These are phyloP conservation scores for Chunga burmeisteri DNA, from an alignment of 2,113 vertebrate species.

Conservation along the genomic window DNA sequence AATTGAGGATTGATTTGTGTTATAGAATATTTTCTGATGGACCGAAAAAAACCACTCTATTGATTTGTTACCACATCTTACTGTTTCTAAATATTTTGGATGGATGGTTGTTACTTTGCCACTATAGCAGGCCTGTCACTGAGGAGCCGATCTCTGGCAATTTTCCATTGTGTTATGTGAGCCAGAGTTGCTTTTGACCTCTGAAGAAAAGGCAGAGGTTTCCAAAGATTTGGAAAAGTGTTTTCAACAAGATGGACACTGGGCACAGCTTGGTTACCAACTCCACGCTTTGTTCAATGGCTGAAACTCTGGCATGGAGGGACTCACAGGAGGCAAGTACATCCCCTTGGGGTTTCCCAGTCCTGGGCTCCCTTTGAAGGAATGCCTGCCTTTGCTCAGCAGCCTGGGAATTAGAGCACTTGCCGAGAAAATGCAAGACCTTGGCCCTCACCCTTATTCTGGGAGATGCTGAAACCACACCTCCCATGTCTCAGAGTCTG, in stretches of 20 bases:
- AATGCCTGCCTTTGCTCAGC: neutral
- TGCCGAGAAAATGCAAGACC: neutral
- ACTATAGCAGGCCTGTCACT: neutral
- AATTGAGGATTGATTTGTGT: neutral
- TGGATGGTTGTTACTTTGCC: neutral
- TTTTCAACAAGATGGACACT: neutral
- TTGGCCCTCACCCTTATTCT: neutral
- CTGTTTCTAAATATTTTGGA: neutral
- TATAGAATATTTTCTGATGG: neutral
- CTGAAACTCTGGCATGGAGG: neutral
- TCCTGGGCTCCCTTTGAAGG: neutral
- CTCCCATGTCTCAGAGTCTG: neutral
- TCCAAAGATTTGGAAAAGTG: neutral
- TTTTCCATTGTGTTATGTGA: neutral
- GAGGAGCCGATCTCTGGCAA: neutral
- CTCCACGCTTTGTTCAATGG: neutral
- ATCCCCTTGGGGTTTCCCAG: neutral
- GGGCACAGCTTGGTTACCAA: neutral
- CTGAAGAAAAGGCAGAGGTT: neutral
- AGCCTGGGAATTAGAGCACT: neutral
- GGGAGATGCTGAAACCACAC: neutral
- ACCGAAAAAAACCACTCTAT: neutral
- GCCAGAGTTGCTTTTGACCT: neutral
- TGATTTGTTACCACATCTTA: neutral
- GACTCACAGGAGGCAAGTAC: neutral